Conservation (phyloP, 2,888 invertebrate genomes). For the Drosophila borborema region DNA sequence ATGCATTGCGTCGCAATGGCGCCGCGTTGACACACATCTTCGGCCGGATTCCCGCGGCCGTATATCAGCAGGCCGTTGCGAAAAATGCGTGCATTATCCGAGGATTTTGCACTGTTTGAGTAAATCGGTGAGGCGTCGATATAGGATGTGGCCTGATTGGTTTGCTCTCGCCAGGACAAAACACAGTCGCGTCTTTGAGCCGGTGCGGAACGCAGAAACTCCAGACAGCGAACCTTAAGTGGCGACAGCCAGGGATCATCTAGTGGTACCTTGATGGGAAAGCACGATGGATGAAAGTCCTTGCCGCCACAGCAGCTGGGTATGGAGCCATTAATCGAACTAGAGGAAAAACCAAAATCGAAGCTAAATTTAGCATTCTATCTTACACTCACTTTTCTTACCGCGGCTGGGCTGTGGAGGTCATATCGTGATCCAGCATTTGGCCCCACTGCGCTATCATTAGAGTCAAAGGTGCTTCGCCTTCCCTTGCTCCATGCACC, state of each 20-base stretch:
- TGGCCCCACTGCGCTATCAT: slow-evolving; percentile 97
- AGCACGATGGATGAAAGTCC: slow-evolving; percentile 92
- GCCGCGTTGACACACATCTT: slow-evolving; percentile 90
- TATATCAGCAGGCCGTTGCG: slow-evolving; percentile 90
- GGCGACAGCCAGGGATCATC: slow-evolving; percentile 91
- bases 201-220: slow-evolving; percentile 93
- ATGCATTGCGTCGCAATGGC: slow-evolving; percentile 91
- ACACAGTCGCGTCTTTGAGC: slow-evolving; percentile 92
- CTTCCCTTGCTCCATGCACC: slow-evolving; percentile 88
- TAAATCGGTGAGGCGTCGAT: slow-evolving; percentile 94
- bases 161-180: slow-evolving; percentile 93
- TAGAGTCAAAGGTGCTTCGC: slow-evolving; percentile 89
- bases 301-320: slow-evolving; percentile 89
- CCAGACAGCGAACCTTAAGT: slow-evolving; percentile 91
- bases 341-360: slow-evolving; percentile 24
- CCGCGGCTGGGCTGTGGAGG: slow-evolving; percentile 91
- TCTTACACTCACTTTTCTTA: slow-evolving; percentile 37
- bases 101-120: slow-evolving; percentile 90
- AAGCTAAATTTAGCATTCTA: background rate
- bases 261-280: slow-evolving; percentile 91
- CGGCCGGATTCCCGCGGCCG: slow-evolving; percentile 89
- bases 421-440: slow-evolving; percentile 95
- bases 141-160: slow-evolving; percentile 93
- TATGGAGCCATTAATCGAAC: slow-evolving; percentile 90
- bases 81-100: slow-evolving; percentile 91